These are phyloP conservation scores for Tubulanus polymorphus DNA, from an alignment of 2,888 invertebrate genomes.

Conservation along the genomic window DNA sequence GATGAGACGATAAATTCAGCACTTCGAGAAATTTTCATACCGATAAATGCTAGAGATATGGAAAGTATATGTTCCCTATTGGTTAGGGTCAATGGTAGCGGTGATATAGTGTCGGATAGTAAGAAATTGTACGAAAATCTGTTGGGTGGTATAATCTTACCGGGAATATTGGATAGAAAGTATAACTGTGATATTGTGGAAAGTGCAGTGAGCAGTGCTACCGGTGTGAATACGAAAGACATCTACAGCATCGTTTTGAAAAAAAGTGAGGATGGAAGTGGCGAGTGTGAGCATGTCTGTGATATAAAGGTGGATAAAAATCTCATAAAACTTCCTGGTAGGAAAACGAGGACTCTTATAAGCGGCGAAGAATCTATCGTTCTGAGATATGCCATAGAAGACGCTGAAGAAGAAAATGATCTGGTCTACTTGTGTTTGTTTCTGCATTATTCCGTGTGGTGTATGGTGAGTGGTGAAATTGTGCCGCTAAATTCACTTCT, in stretches of 20 bases:
- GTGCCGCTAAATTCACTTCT: not conserved
- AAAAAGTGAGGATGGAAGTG: not conserved
- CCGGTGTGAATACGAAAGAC: not conserved
- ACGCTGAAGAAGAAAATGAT: not conserved
- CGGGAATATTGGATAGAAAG: not conserved
- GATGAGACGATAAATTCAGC: not conserved
- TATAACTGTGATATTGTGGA: not conserved
- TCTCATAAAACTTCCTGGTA: not conserved
- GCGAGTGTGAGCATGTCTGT: too few relatives aligned
- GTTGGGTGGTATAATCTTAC: not conserved
- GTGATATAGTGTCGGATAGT: not conserved
- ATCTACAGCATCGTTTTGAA: not conserved
- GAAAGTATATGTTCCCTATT: not conserved
- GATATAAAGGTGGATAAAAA: slow-evolving; percentile 1
- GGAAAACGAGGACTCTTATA: not conserved
- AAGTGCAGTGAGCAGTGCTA: slow-evolving; percentile 1
- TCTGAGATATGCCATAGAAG: not conserved
- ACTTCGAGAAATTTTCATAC: not conserved
- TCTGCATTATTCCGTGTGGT: not conserved
- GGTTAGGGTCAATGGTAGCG: slow-evolving; percentile 1
- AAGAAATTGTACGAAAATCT: not conserved
- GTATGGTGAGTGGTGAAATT: not conserved
- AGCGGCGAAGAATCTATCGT: not conserved
- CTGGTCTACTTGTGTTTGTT: not conserved
- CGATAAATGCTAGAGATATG: slow-evolving; percentile 1